phyloP scores from a whole-genome alignment of 2,888 invertebrate species.

The Acanthopleura granulata region DNA sequence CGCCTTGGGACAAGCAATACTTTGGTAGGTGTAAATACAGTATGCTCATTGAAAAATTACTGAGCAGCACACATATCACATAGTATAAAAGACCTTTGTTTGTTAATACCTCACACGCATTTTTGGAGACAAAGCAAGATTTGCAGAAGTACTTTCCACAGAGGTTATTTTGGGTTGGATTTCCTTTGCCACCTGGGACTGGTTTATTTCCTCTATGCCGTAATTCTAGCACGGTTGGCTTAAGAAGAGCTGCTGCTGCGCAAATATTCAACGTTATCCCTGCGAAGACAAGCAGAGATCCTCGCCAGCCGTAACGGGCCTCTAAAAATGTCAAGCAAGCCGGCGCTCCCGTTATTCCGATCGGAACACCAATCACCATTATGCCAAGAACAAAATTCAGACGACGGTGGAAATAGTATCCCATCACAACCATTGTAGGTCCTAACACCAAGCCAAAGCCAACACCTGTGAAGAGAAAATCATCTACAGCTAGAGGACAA shows the following conservation, averaged over 20 bases:
- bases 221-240: background rate
- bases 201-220: background rate
- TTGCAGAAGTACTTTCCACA: background rate
- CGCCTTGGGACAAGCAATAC: background rate
- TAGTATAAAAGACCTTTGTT: background rate
- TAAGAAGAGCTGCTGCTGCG: background rate
- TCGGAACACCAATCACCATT: background rate
- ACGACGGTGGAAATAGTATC: background rate
- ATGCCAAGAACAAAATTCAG: background rate
- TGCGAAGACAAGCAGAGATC: background rate
- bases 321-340: background rate
- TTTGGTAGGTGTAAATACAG: slow-evolving; percentile 9
- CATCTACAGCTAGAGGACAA: too few species aligned
- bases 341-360: background rate
- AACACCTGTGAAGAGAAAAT: background rate
- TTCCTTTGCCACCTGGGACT: background rate
- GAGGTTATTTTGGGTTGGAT: background rate
- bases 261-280: background rate
- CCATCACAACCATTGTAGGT: background rate
- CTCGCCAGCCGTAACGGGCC: background rate
- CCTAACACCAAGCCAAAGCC: background rate
- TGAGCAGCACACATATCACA: background rate
- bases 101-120: background rate
- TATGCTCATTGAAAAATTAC: background rate
- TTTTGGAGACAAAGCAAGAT: background rate